These are phyloP conservation scores for Leistus spinibarbis DNA, from an alignment of 2,888 invertebrate genomes.

Conservation along the genomic window DNA sequence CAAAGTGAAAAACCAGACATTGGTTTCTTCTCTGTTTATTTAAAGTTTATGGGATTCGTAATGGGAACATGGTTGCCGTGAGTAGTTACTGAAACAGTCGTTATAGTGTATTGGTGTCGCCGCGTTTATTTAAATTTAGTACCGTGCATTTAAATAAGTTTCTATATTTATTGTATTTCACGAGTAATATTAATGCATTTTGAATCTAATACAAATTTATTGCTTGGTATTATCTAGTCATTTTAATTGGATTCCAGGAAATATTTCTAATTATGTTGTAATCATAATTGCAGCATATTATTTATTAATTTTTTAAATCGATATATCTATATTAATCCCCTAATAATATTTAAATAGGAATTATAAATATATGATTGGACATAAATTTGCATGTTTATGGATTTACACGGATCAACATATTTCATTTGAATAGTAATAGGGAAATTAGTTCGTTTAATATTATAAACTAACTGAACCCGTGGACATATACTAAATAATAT, in stretches of 20 bases:
- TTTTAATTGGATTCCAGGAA: neutral
- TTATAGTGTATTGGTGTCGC: neutral
- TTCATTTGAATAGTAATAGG: no score
- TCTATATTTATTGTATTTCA: neutral
- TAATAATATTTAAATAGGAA: neutral
- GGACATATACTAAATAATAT: no score
- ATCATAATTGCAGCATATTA: neutral
- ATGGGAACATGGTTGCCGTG: neutral
- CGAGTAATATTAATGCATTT: neutral
- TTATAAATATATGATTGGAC: neutral
- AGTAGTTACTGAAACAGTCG: neutral
- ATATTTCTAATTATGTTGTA: neutral
- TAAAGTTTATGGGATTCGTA: constrained; percentile 6
- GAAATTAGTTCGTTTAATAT: no score
- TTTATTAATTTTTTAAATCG: neutral
- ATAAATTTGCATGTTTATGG: no score
- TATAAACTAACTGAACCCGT: no score
- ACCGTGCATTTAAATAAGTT: neutral
- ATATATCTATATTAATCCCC: neutral
- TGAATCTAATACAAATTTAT: neutral
- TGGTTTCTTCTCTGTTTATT: neutral
- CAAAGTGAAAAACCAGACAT: constrained; percentile 20
- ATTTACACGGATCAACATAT: no score
- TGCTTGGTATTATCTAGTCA: neutral
- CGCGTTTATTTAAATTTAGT: neutral